Conservation (phyloP, 2,888 invertebrate genomes). For the Callimorpha dominula region DNA sequence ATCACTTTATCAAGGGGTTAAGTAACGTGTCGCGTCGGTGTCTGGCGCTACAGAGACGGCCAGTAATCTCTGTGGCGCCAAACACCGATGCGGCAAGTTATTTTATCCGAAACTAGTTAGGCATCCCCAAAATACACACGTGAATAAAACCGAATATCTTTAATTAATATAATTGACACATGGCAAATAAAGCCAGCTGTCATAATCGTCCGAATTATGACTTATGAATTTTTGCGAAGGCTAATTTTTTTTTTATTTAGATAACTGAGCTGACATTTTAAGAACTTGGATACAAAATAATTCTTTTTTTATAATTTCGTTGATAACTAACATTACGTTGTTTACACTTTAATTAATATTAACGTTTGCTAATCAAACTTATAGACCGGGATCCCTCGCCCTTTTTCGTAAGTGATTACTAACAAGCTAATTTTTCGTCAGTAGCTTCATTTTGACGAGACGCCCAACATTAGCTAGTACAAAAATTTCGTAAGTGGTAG, state of each 20-base stretch:
- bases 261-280: background rate
- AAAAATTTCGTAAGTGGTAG: too few relatives aligned
- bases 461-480: too few relatives aligned
- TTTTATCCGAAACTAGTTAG: background rate
- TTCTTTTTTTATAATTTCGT: background rate
- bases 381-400: too few relatives aligned
- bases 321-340: constrained; percentile 5
- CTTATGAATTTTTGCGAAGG: background rate
- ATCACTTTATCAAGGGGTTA: background rate
- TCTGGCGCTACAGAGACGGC: background rate
- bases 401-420: too few relatives aligned
- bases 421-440: too few relatives aligned
- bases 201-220: background rate
- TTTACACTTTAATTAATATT: constrained; percentile 19
- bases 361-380: constrained; percentile 53
- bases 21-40: background rate
- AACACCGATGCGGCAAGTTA: background rate
- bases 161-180: background rate
- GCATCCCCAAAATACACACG: background rate
- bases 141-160: too few relatives aligned
- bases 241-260: background rate
- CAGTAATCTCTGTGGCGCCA: background rate
- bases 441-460: too few relatives aligned
- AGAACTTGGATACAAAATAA: background rate
- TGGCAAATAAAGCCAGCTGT: background rate